A percentile compares a stretch with the other conserved stretches of the same genome.
phyloP scores from a whole-genome alignment of 1,140 invertebrate species.

The Triops cancriformis region DNA sequence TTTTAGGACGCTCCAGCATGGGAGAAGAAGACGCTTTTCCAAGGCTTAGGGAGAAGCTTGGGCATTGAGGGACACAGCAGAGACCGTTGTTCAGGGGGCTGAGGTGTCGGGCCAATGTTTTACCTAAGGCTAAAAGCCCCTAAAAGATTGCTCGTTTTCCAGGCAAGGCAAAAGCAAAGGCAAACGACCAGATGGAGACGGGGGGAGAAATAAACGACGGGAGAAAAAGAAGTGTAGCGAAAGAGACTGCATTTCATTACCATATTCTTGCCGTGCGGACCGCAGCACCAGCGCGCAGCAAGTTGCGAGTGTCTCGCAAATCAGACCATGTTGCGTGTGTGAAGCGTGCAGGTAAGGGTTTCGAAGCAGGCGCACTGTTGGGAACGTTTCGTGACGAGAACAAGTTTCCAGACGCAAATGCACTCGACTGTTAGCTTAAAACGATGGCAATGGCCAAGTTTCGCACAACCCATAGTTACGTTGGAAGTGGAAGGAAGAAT shows the following conservation, averaged over 20 bases:
- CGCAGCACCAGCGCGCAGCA: not conserved
- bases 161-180: not conserved
- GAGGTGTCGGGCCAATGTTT: not conserved
- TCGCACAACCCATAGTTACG: too few species aligned
- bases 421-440: not conserved
- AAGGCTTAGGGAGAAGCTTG: not conserved
- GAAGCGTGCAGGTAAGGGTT: not conserved
- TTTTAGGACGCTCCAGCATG: not conserved
- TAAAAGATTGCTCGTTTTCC: conserved; percentile 1
- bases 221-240: not conserved
- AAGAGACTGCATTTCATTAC: not conserved
- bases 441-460: not conserved
- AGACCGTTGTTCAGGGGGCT: not conserved
- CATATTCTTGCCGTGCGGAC: not conserved
- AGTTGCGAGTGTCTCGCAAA: not conserved
- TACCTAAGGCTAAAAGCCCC: not conserved
- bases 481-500: not conserved
- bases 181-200: not conserved
- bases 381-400: not conserved
- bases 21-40: not conserved
- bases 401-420: not conserved
- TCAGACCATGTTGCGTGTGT: not conserved
- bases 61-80: not conserved
- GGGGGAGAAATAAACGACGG: not conserved
- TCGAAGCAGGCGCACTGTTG: not conserved